A percentile compares a stretch with the other conserved stretches of the same genome.
Evolutionary conservation across 1,140 invertebrate genomes (phyloP).

Genomic region (Caenorhabditis latens): DNA sequence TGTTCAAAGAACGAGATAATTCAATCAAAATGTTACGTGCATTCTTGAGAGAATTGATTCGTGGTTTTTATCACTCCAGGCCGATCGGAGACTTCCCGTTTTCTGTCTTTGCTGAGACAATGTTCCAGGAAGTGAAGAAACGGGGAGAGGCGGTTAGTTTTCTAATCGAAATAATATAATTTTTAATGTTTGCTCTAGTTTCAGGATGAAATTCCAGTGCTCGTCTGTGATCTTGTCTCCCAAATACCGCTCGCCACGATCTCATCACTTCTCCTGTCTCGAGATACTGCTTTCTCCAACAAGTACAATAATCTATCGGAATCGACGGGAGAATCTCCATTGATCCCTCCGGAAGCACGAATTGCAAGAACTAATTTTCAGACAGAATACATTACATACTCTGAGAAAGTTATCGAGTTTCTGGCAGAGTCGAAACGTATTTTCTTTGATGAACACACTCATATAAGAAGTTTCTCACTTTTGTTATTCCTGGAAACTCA

Average conservation of each 20-base stretch:
- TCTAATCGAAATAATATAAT: neutral
- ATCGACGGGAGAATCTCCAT: neutral
- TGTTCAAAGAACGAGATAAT: conserved; percentile 28
- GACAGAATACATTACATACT: neutral
- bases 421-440: neutral
- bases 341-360: neutral
- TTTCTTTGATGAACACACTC: neutral
- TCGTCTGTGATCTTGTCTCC: neutral
- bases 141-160: conserved; percentile 4
- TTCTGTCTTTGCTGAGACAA: neutral
- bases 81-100: conserved; percentile 23
- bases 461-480: neutral
- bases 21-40: neutral
- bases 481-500: neutral
- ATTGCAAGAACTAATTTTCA: neutral
- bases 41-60: neutral
- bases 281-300: neutral
- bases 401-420: neutral
- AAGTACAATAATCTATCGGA: neutral
- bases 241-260: conserved; percentile 6
- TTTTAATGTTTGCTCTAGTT: neutral
- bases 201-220: neutral
- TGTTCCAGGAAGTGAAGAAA: neutral
- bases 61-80: conserved; percentile 35
- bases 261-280: neutral